Percentiles rank a stretch among this genome's conserved stretches.
phyloP scores from a whole-genome alignment of 2,797 vertebrate species.

The Sebastes jordani region DNA sequence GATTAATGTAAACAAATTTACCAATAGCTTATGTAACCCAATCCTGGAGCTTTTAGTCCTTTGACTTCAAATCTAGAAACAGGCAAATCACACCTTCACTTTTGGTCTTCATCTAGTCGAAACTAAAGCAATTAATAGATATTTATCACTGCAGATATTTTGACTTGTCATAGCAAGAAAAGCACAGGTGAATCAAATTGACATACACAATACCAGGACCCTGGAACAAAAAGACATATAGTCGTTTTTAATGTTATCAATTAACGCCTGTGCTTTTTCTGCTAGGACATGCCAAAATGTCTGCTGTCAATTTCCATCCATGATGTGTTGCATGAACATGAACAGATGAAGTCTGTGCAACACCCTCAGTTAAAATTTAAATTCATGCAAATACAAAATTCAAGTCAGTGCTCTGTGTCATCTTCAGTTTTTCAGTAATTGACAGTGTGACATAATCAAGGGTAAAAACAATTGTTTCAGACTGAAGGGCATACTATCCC shows the following conservation, averaged over 20 bases:
- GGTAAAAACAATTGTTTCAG: neutral
- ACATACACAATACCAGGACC: neutral
- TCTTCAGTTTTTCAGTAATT: neutral
- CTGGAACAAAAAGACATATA: neutral
- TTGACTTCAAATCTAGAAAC: neutral
- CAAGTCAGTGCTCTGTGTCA: neutral
- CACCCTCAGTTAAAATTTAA: neutral
- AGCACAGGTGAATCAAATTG: neutral
- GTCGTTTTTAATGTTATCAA: neutral
- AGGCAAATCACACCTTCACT: neutral
- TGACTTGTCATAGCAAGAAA: neutral
- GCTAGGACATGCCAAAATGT: neutral
- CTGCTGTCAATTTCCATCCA: neutral
- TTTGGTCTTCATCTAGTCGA: neutral
- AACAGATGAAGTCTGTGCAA: neutral
- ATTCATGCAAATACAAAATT: neutral
- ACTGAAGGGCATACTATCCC: neutral
- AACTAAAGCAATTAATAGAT: neutral
- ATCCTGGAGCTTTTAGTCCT: too few relatives aligned
- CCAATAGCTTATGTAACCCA: neutral
- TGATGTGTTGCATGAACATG: neutral
- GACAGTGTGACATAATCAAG: neutral
- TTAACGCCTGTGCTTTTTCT: neutral
- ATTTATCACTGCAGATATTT: neutral
- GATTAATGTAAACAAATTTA: neutral